Evolutionary conservation across 2,888 invertebrate species (phyloP).

Genomic region (Nematopogon swammerdamellus): DNA sequence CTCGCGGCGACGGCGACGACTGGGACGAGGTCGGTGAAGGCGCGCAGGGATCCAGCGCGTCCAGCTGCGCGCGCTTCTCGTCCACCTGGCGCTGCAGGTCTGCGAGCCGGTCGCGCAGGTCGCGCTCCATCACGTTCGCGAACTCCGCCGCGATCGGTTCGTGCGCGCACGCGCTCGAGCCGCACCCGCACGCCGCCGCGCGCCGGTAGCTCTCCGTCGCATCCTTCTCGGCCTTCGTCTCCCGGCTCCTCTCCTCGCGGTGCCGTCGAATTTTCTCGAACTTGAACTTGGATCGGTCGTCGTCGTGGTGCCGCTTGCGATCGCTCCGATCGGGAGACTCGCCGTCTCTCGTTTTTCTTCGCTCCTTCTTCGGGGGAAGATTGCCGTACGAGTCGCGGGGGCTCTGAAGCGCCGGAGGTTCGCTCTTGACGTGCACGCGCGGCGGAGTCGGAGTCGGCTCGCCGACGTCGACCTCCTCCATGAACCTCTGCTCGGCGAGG

Average conservation of each 20-base stretch:
- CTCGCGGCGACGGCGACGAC: constrained; percentile 41
- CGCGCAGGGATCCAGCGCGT: constrained; percentile 62
- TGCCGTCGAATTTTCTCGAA: constrained; percentile 45
- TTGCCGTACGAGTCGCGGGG: constrained; percentile 18
- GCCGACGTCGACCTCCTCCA: constrained; percentile 65
- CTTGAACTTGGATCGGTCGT: constrained; percentile 39
- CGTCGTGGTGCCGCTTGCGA: constrained; percentile 36
- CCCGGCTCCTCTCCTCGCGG: constrained; percentile 34
- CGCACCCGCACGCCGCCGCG: constrained; percentile 39
- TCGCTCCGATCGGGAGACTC: constrained; percentile 40
- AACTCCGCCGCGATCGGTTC: constrained; percentile 54
- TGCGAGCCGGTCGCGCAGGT: constrained; percentile 77
- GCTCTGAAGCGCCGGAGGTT: constrained; percentile 24
- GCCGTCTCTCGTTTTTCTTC: constrained; percentile 33
- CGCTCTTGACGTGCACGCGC: constrained; percentile 36
- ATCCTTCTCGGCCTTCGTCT: constrained; percentile 29
- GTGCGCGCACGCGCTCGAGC: constrained; percentile 26
- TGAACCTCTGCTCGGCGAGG: constrained; percentile 78
- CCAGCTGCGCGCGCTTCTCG: constrained; percentile 81
- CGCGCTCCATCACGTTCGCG: constrained; percentile 73
- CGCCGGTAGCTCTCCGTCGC: constrained; percentile 39
- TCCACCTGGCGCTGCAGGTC: constrained; percentile 79
- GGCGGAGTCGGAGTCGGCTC: constrained; percentile 22
- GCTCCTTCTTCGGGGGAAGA: constrained; percentile 32
- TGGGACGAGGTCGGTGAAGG: constrained; percentile 41